Percentiles rank a stretch among this genome's conserved stretches.
These are phyloP conservation scores for Laspeyria flexula DNA, from an alignment of 2,888 invertebrate species.

Conservation along the genomic window DNA sequence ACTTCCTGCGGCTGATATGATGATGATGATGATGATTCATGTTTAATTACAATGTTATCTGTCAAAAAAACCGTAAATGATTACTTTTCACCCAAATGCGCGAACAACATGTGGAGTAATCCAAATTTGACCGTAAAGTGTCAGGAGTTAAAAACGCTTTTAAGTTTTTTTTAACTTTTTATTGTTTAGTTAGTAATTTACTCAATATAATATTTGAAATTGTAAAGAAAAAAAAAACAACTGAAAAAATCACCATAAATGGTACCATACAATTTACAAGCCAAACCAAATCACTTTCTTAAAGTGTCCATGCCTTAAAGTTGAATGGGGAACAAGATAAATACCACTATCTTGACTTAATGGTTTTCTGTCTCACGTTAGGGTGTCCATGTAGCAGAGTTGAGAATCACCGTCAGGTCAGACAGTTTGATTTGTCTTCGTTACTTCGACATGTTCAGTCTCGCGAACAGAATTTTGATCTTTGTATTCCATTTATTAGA, in stretches of 20 bases:
- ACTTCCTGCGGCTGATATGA: too few species aligned
- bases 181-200: too few species aligned
- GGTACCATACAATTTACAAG: constrained; percentile 4
- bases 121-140: not conserved
- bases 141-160: too few species aligned
- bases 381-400: constrained; percentile 61
- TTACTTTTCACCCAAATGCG: too few species aligned
- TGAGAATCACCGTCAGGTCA: constrained; percentile 64
- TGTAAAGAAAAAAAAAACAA: too few species aligned
- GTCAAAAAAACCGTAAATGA: too few species aligned
- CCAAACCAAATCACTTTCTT: constrained; percentile 42
- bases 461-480: constrained; percentile 64
- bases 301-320: constrained; percentile 63
- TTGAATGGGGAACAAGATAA: constrained; percentile 68
- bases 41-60: too few species aligned
- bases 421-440: constrained; percentile 82
- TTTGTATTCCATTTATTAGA: constrained; percentile 53
- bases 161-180: too few species aligned
- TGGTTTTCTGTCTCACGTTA: constrained; percentile 73
- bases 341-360: constrained; percentile 79
- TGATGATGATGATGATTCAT: too few species aligned
- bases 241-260: too few species aligned
- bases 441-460: constrained; percentile 69
- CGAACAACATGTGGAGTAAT: too few species aligned
- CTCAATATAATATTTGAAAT: too few species aligned